Base-by-base conservation (phyloP, 2,888 invertebrate genomes). In the Diaprepes abbreviatus region DNA sequence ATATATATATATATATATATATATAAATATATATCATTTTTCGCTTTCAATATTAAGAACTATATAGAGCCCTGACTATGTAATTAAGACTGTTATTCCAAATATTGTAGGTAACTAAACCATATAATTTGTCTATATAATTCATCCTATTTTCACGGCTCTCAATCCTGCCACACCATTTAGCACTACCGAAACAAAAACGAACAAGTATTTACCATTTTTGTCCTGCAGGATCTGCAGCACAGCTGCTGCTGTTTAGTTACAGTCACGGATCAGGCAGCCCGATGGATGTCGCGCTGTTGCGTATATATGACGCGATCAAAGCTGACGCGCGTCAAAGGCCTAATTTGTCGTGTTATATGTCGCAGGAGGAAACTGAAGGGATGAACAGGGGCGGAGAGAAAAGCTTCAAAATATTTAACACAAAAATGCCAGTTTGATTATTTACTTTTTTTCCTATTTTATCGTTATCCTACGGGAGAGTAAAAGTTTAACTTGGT, bases 301-400 rank as follows among this genome's bases (percentile, higher is more conserved):
- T 59, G 54, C 45, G 40, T 43, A 28, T 48, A 12, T 28, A 28
- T 7, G 48, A 48, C 48, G 28, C 24, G 48, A 14, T 48, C 28
- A 48, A 28, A 57, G 57, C 74, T 79, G 79, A 79, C 79, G 80
- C 79, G 80, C 79, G 76, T 80, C 81, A 80, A 80, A 82, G 80
- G 79, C 76, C 75, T 79, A 80, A 82, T 82, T 81, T 80, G 81
- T 81, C 79, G 73, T 79, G 79, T 80, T 79, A 80, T 79, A 80
- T 57, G 57, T 57, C 36, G 57, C 38, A 7, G 57, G 24, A 57
- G 19, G 57, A 57, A 12, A 14, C 5, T 31, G 12, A 48, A 28
- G 38, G 24, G 38, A 36, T 38, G 35, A 21, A 10, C 57, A 57
- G 35, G n/a, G 57, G 38, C 38, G 57, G 19, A 48, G 48, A 12